phyloP scores from a whole-genome alignment of 2,888 invertebrate species.

The Fabriciana adippe region DNA sequence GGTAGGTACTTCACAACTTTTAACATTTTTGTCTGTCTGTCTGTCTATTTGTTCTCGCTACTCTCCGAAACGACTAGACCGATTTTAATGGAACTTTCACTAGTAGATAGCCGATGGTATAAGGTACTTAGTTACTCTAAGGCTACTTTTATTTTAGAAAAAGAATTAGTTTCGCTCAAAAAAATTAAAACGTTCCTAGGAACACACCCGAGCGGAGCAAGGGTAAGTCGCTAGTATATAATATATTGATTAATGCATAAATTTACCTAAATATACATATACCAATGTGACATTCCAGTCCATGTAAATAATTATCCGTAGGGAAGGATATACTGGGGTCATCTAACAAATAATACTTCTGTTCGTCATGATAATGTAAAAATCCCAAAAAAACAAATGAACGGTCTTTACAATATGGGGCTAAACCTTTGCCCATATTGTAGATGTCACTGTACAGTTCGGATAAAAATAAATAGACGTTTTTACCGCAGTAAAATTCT shows the following conservation, averaged over 20 bases:
- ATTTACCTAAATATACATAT: constrained; percentile 69
- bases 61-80: too few relatives aligned
- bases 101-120: too few relatives aligned
- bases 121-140: too few relatives aligned
- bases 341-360: constrained; percentile 69
- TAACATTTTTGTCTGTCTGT: too few relatives aligned
- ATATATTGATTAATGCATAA: neutral
- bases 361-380: constrained; percentile 69
- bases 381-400: constrained; percentile 74
- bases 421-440: constrained; percentile 64
- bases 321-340: constrained; percentile 72
- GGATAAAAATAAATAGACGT: constrained; percentile 72
- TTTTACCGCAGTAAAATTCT: constrained; percentile 76
- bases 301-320: constrained; percentile 72
- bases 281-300: constrained; percentile 70
- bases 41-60: too few relatives aligned
- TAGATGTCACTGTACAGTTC: constrained; percentile 75
- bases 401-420: constrained; percentile 71
- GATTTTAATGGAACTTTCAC: too few relatives aligned
- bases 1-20: too few relatives aligned
- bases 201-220: too few relatives aligned
- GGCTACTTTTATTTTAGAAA: too few relatives aligned
- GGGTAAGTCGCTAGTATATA: too few relatives aligned
- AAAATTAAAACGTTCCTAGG: too few relatives aligned
- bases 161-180: too few relatives aligned